These are phyloP conservation scores for Brachionus sp. DNA, from an alignment of 1,140 invertebrate genomes.

Conservation along the genomic window DNA sequence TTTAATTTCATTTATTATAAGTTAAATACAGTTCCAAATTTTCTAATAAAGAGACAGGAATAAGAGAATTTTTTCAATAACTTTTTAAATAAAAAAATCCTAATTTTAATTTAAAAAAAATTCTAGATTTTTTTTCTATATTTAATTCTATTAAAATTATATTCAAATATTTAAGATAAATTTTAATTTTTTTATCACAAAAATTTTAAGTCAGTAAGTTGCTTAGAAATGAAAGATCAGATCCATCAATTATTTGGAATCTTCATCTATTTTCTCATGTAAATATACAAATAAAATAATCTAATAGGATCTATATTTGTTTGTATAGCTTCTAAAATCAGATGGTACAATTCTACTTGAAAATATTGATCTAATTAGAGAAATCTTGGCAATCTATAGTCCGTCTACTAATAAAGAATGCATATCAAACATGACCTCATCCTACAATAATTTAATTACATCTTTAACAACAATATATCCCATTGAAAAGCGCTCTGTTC, in stretches of 20 bases:
- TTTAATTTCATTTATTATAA: too few relatives aligned
- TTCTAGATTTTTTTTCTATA: neutral
- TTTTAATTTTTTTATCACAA: slow-evolving; percentile 63
- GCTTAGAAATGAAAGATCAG: slow-evolving; percentile 69
- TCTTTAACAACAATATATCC: slow-evolving; percentile 66
- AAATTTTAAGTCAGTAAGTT: slow-evolving; percentile 60
- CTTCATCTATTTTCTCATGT: slow-evolving; percentile 72
- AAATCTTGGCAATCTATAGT: slow-evolving; percentile 66
- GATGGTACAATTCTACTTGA: slow-evolving; percentile 65
- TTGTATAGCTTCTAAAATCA: slow-evolving; percentile 63
- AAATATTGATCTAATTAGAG: slow-evolving; percentile 65
- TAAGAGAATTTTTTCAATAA: too few relatives aligned
- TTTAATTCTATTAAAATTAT: slow-evolving; percentile 56
- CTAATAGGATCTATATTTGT: slow-evolving; percentile 44
- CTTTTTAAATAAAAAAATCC: too few relatives aligned
- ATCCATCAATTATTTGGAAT: slow-evolving; percentile 74
- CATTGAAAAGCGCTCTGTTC: slow-evolving; percentile 66
- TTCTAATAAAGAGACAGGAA: too few relatives aligned
- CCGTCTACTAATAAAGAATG: slow-evolving; percentile 66
- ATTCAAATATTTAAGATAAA: slow-evolving; percentile 70
- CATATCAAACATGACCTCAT: slow-evolving; percentile 62
- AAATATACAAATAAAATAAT: slow-evolving; percentile 42
- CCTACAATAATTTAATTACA: slow-evolving; percentile 63
- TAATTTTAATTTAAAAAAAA: neutral
- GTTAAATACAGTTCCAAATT: too few relatives aligned